A percentile compares a stretch with the other conserved stretches of the same genome.
Evolutionary conservation across 2,797 vertebrate genomes (phyloP).

Genomic region (Momotus momota): DNA sequence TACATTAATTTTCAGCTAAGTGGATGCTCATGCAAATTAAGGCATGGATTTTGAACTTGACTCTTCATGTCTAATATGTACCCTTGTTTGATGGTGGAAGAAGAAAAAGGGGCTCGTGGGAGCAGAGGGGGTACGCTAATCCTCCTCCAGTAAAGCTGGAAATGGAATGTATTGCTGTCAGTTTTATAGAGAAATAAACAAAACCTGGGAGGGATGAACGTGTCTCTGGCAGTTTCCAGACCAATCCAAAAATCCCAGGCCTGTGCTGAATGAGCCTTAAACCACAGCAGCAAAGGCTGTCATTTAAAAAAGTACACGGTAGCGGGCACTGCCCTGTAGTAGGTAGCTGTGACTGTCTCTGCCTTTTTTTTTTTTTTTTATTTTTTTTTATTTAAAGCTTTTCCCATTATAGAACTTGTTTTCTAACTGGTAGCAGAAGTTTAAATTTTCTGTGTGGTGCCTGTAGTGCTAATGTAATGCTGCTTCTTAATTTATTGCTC

Average conservation of each 20-base stretch:
- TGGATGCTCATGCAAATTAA: background rate
- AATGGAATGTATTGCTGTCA: background rate
- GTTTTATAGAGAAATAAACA: background rate
- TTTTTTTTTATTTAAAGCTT: background rate
- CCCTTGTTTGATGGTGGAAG: background rate
- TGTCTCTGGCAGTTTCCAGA: background rate
- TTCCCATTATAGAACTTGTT: background rate
- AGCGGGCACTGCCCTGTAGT: background rate
- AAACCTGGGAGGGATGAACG: background rate
- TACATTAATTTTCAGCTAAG: background rate
- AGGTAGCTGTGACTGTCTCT: background rate
- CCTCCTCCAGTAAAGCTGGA: background rate
- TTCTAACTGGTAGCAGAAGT: background rate
- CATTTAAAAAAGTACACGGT: background rate
- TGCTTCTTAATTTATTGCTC: slow-evolving; percentile 48
- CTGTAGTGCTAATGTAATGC: background rate
- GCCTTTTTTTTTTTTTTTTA: background rate
- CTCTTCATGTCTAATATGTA: background rate
- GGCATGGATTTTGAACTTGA: background rate
- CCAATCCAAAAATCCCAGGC: background rate
- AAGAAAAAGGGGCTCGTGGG: background rate
- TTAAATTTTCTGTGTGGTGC: background rate
- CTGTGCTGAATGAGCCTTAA: background rate
- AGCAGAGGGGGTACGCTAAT: background rate
- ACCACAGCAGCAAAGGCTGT: background rate